Conservation (phyloP, 2,797 vertebrate species). For the Chanos chanos region DNA sequence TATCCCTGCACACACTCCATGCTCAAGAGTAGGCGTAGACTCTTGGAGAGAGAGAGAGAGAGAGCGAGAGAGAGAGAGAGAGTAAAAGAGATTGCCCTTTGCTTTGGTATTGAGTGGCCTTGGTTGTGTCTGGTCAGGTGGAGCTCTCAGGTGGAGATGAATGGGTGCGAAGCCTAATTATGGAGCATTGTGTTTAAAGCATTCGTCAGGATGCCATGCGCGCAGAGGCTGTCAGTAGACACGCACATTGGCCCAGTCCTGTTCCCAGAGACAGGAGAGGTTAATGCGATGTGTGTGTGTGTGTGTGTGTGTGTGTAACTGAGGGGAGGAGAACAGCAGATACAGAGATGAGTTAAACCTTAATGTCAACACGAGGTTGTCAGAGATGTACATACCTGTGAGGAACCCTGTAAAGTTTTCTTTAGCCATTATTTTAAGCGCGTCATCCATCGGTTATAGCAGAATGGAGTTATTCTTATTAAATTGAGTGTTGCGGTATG, state of each 20-base stretch:
- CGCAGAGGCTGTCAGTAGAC: neutral
- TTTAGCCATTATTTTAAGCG: no score
- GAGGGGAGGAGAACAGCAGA: conserved; percentile 80
- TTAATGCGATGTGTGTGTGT: conserved; percentile 15
- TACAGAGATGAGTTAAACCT: neutral
- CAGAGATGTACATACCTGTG: conserved; percentile 3
- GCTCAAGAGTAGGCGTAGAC: conserved; percentile 33
- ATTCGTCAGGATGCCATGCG: conserved; percentile 12
- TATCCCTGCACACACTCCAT: conserved; percentile 38
- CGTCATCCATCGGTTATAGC: no score
- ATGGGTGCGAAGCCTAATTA: conserved; percentile 17
- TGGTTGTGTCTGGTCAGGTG: conserved; percentile 5
- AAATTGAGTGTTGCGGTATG: no score
- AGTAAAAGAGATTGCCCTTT: neutral
- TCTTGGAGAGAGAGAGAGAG: neutral
- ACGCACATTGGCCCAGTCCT: conserved; percentile 23
- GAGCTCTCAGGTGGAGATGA: conserved; percentile 1
- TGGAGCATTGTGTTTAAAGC: conserved; percentile 12
- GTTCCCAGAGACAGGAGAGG: conserved; percentile 8
- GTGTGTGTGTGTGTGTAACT: conserved; percentile 3
- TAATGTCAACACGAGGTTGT: neutral
- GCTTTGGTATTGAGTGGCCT: neutral
- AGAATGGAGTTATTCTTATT: no score
- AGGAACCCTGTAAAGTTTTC: no score
- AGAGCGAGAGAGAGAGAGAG: neutral